Percentiles rank a stretch among this genome's conserved stretches.
Conservation (phyloP, 2,797 vertebrate genomes). For the Adelosebastes latens region DNA sequence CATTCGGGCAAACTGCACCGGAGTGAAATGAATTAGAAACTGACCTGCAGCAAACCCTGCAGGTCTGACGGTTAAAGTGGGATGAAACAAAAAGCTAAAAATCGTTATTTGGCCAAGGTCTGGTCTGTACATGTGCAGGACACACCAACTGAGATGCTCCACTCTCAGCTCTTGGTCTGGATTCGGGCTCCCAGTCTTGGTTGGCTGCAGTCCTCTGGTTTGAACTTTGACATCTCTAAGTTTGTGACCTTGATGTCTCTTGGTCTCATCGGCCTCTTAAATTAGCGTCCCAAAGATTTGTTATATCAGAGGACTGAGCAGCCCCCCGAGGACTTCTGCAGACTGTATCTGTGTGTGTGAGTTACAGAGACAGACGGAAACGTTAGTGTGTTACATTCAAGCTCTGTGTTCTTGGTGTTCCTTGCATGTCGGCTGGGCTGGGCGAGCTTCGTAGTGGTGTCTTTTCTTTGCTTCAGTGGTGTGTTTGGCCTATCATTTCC, state of each 20-base stretch:
- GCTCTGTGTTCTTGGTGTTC: slow-evolving; percentile 53
- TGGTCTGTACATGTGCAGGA: slow-evolving; percentile 58
- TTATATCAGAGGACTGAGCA: slow-evolving; percentile 68
- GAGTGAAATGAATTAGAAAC: slow-evolving; percentile 3
- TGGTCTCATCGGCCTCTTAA: slow-evolving; percentile 7
- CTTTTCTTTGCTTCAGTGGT: slow-evolving; percentile 52
- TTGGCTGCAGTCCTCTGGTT: slow-evolving; percentile 70
- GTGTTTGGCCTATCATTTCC: slow-evolving; percentile 45
- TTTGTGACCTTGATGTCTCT: neutral
- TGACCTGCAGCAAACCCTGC: neutral
- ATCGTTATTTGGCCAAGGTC: slow-evolving; percentile 61
- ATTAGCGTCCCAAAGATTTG: slow-evolving; percentile 29
- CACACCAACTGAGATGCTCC: slow-evolving; percentile 51
- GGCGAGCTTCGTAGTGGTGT: slow-evolving; percentile 50
- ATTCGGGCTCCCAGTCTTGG: slow-evolving; percentile 60
- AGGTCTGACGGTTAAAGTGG: slow-evolving; percentile 15
- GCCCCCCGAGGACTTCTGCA: slow-evolving; percentile 65
- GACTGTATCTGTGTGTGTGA: slow-evolving; percentile 44
- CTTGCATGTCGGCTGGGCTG: slow-evolving; percentile 66
- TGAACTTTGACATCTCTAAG: slow-evolving; percentile 22
- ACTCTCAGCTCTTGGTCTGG: slow-evolving; percentile 65
- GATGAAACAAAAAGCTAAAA: slow-evolving; percentile 30
- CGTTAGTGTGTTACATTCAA: slow-evolving; percentile 27
- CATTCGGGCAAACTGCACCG: slow-evolving; percentile 4
- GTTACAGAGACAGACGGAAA: slow-evolving; percentile 30